Evolutionary conservation across 2,888 invertebrate species (phyloP).

Genomic region (Emmelina monodactyla): DNA sequence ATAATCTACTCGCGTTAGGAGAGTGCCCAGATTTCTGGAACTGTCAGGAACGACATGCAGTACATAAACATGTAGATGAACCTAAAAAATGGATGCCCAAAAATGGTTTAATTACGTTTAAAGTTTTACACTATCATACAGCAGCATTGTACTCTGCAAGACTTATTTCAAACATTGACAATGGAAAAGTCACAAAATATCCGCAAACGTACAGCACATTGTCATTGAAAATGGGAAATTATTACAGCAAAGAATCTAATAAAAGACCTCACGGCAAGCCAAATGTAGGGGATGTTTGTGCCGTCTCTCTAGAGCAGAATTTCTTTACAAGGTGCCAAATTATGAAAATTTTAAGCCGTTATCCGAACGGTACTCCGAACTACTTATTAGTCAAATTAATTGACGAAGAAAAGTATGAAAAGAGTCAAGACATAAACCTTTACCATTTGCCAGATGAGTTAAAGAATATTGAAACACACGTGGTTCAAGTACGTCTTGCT

Average conservation of each 20-base stretch:
- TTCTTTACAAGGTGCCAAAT: conserved; percentile 67
- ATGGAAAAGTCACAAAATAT: conserved; percentile 26
- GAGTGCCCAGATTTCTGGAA: conserved; percentile 63
- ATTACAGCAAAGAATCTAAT: conserved; percentile 38
- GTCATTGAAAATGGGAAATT: conserved; percentile 41
- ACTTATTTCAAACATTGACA: conserved; percentile 25
- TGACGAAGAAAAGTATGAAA: conserved; percentile 64
- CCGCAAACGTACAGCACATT: conserved; percentile 35
- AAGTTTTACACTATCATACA: conserved; percentile 63
- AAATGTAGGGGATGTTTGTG: conserved; percentile 66
- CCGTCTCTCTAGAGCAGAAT: conserved; percentile 46
- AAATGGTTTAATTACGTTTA: conserved; percentile 64
- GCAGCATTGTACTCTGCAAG: conserved; percentile 71
- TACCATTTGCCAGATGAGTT: conserved; percentile 60
- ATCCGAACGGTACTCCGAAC: conserved; percentile 31
- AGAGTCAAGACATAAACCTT: conserved; percentile 39
- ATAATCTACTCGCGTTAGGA: conserved; percentile 70
- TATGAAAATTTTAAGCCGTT: conserved; percentile 37
- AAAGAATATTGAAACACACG: conserved; percentile 46
- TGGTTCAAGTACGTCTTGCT: conserved; percentile 36
- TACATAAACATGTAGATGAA: conserved; percentile 61
- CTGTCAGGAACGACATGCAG: conserved; percentile 69
- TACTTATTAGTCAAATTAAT: conserved; percentile 61
- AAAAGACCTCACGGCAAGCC: conserved; percentile 38
- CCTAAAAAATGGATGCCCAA: conserved; percentile 59